These are phyloP conservation scores for Ceyx erithaca DNA, from an alignment of 2,797 vertebrate species.

Conservation along the genomic window DNA sequence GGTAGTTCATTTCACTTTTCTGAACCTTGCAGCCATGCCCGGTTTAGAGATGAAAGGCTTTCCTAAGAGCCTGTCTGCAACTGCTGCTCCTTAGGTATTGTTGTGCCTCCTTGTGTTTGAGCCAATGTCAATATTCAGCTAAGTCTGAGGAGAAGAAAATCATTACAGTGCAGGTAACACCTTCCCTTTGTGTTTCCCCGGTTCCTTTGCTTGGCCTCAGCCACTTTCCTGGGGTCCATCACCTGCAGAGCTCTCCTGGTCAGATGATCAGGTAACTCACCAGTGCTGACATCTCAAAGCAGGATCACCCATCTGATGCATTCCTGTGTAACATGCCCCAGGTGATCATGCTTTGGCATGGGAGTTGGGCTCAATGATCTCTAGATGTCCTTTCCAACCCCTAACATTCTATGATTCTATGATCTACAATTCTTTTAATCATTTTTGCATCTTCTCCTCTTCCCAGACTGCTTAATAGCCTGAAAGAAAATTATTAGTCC, in stretches of 20 bases:
- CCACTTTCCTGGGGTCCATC: accelerated
- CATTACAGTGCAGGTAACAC: not conserved
- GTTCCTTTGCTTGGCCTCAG: not conserved
- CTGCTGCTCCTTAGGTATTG: not conserved
- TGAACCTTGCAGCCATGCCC: not conserved
- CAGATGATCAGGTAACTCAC: not conserved
- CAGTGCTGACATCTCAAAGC: not conserved
- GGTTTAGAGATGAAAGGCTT: not conserved
- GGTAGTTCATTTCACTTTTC: not conserved
- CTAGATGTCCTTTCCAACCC: no score
- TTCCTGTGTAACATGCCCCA: no score
- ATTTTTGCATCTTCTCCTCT: not conserved
- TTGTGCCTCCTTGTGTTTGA: not conserved
- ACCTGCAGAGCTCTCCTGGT: not conserved
- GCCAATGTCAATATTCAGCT: not conserved
- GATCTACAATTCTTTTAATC: not conserved
- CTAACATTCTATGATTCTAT: no score
- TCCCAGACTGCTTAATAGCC: not conserved
- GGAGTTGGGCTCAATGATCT: no score
- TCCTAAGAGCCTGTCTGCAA: not conserved
- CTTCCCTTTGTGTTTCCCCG: not conserved
- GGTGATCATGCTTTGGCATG: no score
- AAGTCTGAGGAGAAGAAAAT: not conserved
- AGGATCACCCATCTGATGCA: no score
- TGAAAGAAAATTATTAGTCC: not conserved